Conservation (phyloP, 2,113 vertebrate genomes). For the Nothocercus nigrocapillus region DNA sequence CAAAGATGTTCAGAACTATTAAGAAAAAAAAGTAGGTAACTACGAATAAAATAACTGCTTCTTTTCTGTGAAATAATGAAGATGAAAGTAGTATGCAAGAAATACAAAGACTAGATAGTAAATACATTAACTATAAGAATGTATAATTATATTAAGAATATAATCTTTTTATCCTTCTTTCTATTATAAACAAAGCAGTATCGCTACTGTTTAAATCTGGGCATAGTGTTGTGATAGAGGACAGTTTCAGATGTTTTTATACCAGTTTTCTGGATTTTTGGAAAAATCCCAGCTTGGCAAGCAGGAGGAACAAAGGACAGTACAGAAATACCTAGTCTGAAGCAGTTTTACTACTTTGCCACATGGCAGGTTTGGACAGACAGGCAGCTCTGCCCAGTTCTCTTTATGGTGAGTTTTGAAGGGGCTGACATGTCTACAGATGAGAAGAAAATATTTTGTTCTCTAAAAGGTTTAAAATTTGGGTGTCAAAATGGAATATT, state of each 20-base stretch:
- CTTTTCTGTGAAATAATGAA: constrained; percentile 34
- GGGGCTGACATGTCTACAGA: background rate
- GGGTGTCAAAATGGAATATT: background rate
- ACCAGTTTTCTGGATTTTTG: constrained; percentile 26
- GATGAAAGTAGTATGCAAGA: background rate
- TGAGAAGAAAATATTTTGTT: constrained; percentile 54
- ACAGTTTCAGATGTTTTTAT: constrained; percentile 25
- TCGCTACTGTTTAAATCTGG: background rate
- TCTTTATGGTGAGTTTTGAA: constrained; percentile 22
- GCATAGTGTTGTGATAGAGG: background rate
- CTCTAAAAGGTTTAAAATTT: constrained; percentile 36
- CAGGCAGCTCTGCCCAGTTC: background rate
- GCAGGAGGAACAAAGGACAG: constrained; percentile 54
- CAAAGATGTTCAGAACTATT: background rate
- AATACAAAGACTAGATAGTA: background rate
- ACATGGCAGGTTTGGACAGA: constrained; percentile 46
- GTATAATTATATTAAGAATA: background rate
- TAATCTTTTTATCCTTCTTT: background rate
- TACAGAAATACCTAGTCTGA: constrained; percentile 50
- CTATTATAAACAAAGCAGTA: background rate
- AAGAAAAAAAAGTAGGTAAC: background rate
- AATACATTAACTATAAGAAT: background rate
- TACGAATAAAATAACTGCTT: background rate
- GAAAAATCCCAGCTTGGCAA: constrained; percentile 43
- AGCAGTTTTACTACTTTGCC: constrained; percentile 28